Evolutionary conservation across 2,113 vertebrate species (phyloP), one percentile per base, ranked within the genome.

Genomic region (Miniopterus natalensis): DNA sequence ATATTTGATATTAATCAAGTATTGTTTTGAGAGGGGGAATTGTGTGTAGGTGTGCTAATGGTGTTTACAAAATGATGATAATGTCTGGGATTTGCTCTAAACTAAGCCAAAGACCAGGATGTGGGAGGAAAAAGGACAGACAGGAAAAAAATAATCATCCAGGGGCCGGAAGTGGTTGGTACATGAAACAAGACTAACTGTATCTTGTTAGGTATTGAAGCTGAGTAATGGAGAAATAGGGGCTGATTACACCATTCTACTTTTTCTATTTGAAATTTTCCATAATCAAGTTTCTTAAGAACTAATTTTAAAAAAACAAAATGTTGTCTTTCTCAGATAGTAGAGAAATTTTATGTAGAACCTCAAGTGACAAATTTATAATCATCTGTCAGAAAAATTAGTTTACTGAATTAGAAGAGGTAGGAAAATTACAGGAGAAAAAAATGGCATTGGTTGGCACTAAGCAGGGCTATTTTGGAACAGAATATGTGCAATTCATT

Each of bases 301-400:
- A 68, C 29, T 25, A 49, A 71, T 12, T 70, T 86, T 92, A 21
- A 12, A 78, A 70, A 77, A 45, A 61, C 20, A 71, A 68, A 88
- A 80, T 87, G 42, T 36, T 83, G 36, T 74, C 42, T 73, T 89
- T 81, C 36, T 87, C 79, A 65, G 27, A 84, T 74, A 88, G 65
- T 55, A 79, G 20, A 78, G 23, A 81, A 94, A 91, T 86, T 78
- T 31, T 92, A 55, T 42, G 8, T 27, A 65, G 42, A 87, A 94
- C 18, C 25, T n/a, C 70, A 90, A 74, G 51, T 92, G 63, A 89
- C 66, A 86, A 68, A 66, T 73, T 25, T 79, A 25, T 90, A 92
- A 65, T 84, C 42, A 93, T 94, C 40, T 88, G 15, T 79, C 92
- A 93, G 31, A 65, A 79, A 92, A 92, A 65, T 86, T 31, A n/a